These are phyloP conservation scores for Pemphigus obesinymphae DNA, from an alignment of 1,140 invertebrate species.

Conservation along the genomic window DNA sequence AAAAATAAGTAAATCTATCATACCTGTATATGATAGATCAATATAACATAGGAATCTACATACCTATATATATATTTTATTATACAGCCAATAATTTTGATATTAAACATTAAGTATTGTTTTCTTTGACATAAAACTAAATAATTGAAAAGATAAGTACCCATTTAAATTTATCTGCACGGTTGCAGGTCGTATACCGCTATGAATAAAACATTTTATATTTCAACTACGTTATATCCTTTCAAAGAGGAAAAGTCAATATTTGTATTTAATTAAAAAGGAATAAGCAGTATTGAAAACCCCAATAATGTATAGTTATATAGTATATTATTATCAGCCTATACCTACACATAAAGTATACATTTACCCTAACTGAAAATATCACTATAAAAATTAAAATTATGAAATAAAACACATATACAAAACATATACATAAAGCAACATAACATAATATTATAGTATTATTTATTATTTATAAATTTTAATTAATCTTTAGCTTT, in stretches of 20 bases:
- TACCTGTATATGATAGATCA: too few relatives aligned
- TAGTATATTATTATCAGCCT: background rate
- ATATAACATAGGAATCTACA: too few relatives aligned
- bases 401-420: too few relatives aligned
- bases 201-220: conserved; percentile 8
- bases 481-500: too few relatives aligned
- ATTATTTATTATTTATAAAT: too few relatives aligned
- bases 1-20: too few relatives aligned
- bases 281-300: background rate
- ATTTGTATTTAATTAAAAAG: conserved; percentile 30
- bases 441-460: too few relatives aligned
- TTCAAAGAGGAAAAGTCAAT: conserved; percentile 2
- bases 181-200: background rate
- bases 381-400: too few relatives aligned
- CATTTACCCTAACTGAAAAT: background rate
- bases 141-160: background rate
- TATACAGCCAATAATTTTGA: too few relatives aligned
- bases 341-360: background rate
- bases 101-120: background rate
- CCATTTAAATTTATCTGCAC: background rate
- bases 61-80: too few relatives aligned
- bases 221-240: background rate
- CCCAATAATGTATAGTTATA: background rate
- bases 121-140: background rate
- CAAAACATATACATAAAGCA: too few relatives aligned